Evolutionary conservation across 2,888 invertebrate genomes (phyloP).

Genomic region (Anorthoa munda): DNA sequence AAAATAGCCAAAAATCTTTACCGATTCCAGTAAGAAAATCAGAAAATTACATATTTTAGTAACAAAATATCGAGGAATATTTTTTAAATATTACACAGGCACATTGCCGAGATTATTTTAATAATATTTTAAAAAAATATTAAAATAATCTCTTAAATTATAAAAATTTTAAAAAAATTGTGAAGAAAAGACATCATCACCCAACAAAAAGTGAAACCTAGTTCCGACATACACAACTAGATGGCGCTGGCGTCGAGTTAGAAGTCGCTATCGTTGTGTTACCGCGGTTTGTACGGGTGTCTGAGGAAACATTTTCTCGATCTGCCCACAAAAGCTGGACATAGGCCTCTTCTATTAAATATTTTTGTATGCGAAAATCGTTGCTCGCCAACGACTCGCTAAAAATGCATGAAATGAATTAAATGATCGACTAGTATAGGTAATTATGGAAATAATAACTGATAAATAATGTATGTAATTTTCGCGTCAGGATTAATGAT

Average conservation of each 20-base stretch:
- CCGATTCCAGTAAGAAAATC: not conserved
- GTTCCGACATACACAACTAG: slow-evolving; percentile 28
- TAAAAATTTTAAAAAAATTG: not conserved
- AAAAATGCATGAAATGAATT: too few species aligned
- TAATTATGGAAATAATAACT: too few species aligned
- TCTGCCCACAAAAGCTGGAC: slow-evolving; percentile 38
- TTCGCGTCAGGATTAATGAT: too few species aligned
- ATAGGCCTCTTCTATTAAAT: slow-evolving; percentile 35
- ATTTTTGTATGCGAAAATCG: slow-evolving; percentile 47
- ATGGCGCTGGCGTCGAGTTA: slow-evolving; percentile 46
- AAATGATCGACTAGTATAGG: too few species aligned
- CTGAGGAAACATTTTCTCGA: not conserved
- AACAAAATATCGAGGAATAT: slow-evolving; percentile 1
- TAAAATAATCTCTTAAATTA: not conserved
- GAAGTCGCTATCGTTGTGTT: slow-evolving; percentile 46
- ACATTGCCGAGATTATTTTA: too few species aligned
- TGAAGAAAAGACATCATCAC: not conserved
- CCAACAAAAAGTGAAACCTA: not conserved
- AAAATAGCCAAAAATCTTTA: not conserved
- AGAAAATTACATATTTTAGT: not conserved
- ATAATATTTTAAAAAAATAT: too few species aligned
- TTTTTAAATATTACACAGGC: slow-evolving; percentile 6
- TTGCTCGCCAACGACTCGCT: slow-evolving; percentile 2
- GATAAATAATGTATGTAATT: too few species aligned
- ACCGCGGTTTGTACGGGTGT: slow-evolving; percentile 6